phyloP scores from a whole-genome alignment of 2,113 vertebrate genomes.

The Empidonax alnorum region DNA sequence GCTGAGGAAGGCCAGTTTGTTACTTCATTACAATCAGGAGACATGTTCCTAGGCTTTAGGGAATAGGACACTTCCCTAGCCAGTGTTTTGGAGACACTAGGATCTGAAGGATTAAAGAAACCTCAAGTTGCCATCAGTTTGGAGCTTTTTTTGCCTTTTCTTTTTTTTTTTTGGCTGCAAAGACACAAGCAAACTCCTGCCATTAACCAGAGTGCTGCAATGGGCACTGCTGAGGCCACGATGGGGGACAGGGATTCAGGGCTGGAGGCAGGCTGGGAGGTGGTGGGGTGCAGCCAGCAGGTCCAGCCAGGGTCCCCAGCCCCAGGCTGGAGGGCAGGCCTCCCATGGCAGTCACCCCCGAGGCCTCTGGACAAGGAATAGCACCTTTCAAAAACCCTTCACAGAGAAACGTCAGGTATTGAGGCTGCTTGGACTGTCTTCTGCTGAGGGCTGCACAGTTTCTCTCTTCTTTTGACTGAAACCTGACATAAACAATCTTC shows the following conservation, averaged over 20 bases:
- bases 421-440: background rate
- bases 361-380: background rate
- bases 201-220: background rate
- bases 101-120: constrained; percentile 23
- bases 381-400: background rate
- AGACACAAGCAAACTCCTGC: background rate
- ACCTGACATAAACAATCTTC: background rate
- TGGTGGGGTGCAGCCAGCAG: background rate
- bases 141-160: background rate
- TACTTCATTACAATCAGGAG: background rate
- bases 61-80: background rate
- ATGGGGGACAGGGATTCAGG: fast-evolving
- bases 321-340: background rate
- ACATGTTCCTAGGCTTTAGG: background rate
- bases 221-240: background rate
- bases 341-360: background rate
- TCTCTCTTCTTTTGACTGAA: background rate
- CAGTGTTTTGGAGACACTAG: background rate
- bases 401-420: background rate
- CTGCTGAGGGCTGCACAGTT: background rate
- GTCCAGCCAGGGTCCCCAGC: background rate
- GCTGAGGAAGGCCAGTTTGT: background rate
- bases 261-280: background rate
- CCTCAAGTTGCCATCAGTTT: background rate
- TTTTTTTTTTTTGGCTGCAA: background rate